A percentile compares a stretch with the other conserved stretches of the same genome.
Conservation (phyloP, 1,140 invertebrate species). For the Nymphalis io region DNA sequence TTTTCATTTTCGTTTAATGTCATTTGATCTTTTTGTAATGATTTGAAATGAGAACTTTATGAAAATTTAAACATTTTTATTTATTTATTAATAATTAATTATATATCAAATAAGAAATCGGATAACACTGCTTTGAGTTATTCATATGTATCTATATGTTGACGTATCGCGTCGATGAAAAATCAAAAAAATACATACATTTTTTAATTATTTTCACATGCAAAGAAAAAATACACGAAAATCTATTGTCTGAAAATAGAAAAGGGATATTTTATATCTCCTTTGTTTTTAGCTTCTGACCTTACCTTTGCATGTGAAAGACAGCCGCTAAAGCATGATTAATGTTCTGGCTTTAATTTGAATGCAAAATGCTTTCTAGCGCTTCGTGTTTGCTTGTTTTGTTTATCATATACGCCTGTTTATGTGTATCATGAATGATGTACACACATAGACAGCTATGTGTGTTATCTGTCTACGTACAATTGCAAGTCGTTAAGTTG, state of each 20-base stretch:
- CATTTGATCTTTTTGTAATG: no score
- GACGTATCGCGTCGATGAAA: no score
- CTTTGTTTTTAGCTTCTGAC: slow-evolving; percentile 6
- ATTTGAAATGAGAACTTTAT: no score
- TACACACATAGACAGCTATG: no score
- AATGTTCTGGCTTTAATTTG: slow-evolving; percentile 26
- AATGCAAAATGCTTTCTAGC: slow-evolving; percentile 25
- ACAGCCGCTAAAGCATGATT: slow-evolving; percentile 25
- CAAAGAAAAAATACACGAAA: not conserved
- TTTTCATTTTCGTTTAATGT: no score
- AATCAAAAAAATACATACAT: no score
- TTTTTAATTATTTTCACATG: no score
- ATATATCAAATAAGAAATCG: no score
- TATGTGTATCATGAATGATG: not conserved
- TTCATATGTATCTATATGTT: no score
- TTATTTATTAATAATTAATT: no score
- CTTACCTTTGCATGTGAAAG: slow-evolving; percentile 21
- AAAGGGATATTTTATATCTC: slow-evolving; percentile 8
- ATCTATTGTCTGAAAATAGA: not conserved
- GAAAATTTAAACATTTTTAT: no score
- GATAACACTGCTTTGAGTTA: no score
- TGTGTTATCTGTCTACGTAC: not conserved
- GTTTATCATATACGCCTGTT: not conserved
- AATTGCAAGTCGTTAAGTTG: not conserved
- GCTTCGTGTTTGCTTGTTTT: slow-evolving; percentile 24